Evolutionary conservation across 92 coral and sea anemone species (phyloP).

Genomic region (Phenganax marumi): DNA sequence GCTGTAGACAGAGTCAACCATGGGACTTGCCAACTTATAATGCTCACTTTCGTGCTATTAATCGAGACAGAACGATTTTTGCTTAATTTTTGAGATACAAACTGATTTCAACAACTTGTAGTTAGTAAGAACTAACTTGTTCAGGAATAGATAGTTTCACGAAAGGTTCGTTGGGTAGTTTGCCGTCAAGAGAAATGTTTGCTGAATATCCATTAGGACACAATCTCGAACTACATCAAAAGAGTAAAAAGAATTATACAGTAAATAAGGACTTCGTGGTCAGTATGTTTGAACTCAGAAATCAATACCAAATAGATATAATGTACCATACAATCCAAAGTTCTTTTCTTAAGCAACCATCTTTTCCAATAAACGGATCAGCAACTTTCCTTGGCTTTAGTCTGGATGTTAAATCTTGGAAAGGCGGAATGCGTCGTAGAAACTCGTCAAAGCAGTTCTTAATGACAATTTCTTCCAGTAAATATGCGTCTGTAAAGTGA

Average conservation of each 20-base stretch:
- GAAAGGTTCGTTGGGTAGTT: constrained; percentile 8
- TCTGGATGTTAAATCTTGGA: constrained; percentile 32
- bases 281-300: background rate
- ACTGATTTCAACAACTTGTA: background rate
- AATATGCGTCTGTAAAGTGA: background rate
- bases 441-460: constrained; percentile 30
- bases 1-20: constrained; percentile 2
- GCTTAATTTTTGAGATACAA: background rate
- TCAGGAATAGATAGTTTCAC: constrained; percentile 6
- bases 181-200: background rate
- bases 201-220: background rate
- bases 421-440: constrained; percentile 29
- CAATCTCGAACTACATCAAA: background rate
- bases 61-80: background rate
- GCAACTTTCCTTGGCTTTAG: constrained; percentile 29
- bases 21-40: constrained; percentile 19
- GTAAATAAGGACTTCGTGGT: background rate
- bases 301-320: background rate
- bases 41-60: constrained; percentile 10
- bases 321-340: constrained; percentile 11
- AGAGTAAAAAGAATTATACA: background rate
- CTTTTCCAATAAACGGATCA: constrained; percentile 32
- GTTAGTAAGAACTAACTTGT: constrained; percentile 1
- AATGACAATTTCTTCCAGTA: constrained; percentile 33
- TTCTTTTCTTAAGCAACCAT: constrained; percentile 29